Evolutionary conservation across 2,113 vertebrate species (phyloP).

Genomic region (Numida meleagris): DNA sequence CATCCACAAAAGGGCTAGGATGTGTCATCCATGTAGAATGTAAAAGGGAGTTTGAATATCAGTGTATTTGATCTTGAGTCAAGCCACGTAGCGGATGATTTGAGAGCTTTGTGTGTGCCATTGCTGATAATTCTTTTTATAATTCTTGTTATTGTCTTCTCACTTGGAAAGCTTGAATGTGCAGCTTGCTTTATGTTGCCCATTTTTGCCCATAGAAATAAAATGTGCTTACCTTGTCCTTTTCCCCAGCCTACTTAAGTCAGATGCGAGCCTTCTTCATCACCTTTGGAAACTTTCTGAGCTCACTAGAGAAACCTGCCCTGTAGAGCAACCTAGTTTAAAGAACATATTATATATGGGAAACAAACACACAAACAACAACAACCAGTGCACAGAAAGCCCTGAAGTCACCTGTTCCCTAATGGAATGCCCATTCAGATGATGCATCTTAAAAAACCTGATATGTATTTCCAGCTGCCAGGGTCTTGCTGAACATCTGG

Average conservation of each 20-base stretch:
- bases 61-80: conserved; percentile 27
- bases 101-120: not conserved
- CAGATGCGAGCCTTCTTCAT: not conserved
- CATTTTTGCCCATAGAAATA: not conserved
- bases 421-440: not conserved
- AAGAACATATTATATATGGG: not conserved
- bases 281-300: not conserved
- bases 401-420: not conserved
- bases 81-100: not conserved
- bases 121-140: conserved; percentile 39
- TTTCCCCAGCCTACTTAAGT: not conserved
- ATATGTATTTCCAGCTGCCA: not conserved
- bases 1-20: conserved; percentile 13
- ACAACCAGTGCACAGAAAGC: not conserved
- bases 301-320: not conserved
- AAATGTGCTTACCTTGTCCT: not conserved
- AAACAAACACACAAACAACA: not conserved
- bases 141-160: conserved; percentile 41
- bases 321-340: not conserved
- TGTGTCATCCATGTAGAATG: conserved; percentile 33
- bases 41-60: conserved; percentile 44
- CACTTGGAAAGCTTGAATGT: not conserved
- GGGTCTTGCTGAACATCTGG: not conserved
- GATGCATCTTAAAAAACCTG: not conserved
- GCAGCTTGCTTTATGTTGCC: not conserved